Conservation (phyloP, 2,113 vertebrate genomes). For the Ornithorhynchus anatinus region DNA sequence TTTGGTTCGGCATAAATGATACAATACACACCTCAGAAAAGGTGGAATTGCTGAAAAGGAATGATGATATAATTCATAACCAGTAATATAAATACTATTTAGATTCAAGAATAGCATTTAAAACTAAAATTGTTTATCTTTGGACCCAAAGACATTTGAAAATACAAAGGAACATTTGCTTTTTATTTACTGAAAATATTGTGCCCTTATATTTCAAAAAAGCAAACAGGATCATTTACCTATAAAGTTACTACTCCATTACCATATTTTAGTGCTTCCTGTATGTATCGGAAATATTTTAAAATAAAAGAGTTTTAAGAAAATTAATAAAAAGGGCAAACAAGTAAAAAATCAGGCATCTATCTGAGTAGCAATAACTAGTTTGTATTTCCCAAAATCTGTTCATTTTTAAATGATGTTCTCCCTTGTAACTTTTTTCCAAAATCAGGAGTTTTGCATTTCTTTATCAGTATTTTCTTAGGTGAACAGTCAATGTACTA, state of each 20-base stretch:
- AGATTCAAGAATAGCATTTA: slow-evolving; percentile 3
- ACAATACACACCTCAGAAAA: too few species aligned
- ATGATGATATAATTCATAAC: background rate
- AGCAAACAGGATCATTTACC: slow-evolving; percentile 26
- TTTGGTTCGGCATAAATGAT: background rate
- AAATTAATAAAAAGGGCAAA: too few species aligned
- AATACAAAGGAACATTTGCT: slow-evolving; percentile 12
- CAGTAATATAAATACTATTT: background rate
- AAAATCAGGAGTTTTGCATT: too few species aligned
- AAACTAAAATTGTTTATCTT: slow-evolving; percentile 11
- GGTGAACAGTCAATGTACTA: background rate
- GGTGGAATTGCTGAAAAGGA: too few species aligned
- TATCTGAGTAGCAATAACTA: too few species aligned
- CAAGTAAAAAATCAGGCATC: too few species aligned
- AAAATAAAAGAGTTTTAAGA: too few species aligned
- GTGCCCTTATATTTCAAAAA: slow-evolving; percentile 23
- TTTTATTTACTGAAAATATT: slow-evolving; percentile 20
- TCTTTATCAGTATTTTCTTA: background rate
- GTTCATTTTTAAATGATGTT: slow-evolving; percentile 11
- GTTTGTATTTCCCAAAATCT: too few species aligned
- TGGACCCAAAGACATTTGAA: slow-evolving; percentile 5
- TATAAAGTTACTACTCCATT: slow-evolving; percentile 37
- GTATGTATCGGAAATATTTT: background rate
- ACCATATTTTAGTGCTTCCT: slow-evolving; percentile 12
- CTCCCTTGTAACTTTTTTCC: background rate